phyloP scores from a whole-genome alignment of 1,140 invertebrate genomes.

The Calliphora vicina region DNA sequence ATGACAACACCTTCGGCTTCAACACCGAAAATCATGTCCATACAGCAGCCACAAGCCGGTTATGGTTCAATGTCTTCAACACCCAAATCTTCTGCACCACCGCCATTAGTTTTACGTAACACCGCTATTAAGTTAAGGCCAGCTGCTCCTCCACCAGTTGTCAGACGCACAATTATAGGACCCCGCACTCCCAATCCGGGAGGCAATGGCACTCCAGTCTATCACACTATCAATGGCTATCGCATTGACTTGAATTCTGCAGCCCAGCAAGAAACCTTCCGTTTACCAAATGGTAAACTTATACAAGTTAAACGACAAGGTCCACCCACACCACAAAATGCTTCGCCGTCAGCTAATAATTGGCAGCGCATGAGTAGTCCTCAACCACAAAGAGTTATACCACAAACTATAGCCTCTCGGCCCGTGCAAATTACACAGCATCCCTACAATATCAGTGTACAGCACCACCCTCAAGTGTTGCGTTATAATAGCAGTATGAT shows the following conservation, averaged over 20 bases:
- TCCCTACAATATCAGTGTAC: conserved; percentile 21
- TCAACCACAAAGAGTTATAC: conserved; percentile 13
- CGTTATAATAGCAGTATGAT: conserved; percentile 22
- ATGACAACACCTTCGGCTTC: conserved; percentile 38
- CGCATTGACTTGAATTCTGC: conserved; percentile 62
- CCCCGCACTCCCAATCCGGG: neutral
- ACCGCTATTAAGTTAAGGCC: conserved; percentile 53
- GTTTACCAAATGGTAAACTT: conserved; percentile 59
- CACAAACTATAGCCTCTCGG: conserved; percentile 16
- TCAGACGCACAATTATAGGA: conserved; percentile 35
- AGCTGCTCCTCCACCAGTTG: conserved; percentile 20
- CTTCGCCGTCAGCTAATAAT: conserved; percentile 25
- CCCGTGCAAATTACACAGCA: conserved; percentile 35
- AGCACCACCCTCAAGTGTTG: conserved; percentile 37
- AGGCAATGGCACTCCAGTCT: conserved; percentile 48
- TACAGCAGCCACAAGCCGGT: conserved; percentile 43
- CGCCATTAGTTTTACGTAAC: conserved; percentile 54
- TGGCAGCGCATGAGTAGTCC: conserved; percentile 29
- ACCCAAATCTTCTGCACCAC: conserved; percentile 44
- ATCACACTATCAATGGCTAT: conserved; percentile 60
- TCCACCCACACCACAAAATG: conserved; percentile 33
- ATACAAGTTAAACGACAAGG: conserved; percentile 61
- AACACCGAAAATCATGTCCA: conserved; percentile 52
- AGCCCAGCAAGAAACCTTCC: conserved; percentile 59
- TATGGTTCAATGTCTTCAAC: conserved; percentile 29